Conservation (phyloP, 2,888 invertebrate genomes). For the Tetranychus truncatus region DNA sequence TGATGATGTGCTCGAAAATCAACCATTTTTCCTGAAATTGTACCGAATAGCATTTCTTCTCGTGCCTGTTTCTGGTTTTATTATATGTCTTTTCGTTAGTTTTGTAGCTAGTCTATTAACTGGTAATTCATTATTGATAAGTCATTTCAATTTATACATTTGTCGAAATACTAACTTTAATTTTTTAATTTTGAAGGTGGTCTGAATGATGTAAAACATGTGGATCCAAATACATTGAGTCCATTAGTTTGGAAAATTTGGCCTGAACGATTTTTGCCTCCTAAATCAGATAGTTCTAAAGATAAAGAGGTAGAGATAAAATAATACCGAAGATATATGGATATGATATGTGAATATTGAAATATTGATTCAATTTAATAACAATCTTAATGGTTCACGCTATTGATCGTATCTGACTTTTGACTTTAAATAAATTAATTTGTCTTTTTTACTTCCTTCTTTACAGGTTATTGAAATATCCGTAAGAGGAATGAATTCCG, state of each 20-base stretch:
- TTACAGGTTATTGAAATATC: not conserved
- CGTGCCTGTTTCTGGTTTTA: constrained; percentile 24
- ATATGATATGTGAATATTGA: no score
- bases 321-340: no score
- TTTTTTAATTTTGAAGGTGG: not conserved
- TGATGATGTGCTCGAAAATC: constrained; percentile 6
- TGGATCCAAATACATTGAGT: not conserved
- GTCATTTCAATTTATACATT: not conserved
- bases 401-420: no score
- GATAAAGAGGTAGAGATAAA: not conserved
- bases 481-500: not conserved
- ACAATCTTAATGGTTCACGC: no score
- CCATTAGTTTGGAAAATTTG: not conserved
- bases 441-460: no score
- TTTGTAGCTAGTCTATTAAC: constrained; percentile 11
- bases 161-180: not conserved
- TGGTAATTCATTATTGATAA: not conserved
- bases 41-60: constrained; percentile 23
- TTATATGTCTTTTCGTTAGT: constrained; percentile 19
- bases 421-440: no score
- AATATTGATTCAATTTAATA: no score
- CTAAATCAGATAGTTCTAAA: not conserved
- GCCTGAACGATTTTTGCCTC: not conserved
- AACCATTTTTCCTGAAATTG: constrained; percentile 11
- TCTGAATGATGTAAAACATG: not conserved